Percentiles rank a stretch among this genome's conserved stretches.
phyloP scores from a whole-genome alignment of 1,140 invertebrate species.

The Trialeurodes vaporariorum region DNA sequence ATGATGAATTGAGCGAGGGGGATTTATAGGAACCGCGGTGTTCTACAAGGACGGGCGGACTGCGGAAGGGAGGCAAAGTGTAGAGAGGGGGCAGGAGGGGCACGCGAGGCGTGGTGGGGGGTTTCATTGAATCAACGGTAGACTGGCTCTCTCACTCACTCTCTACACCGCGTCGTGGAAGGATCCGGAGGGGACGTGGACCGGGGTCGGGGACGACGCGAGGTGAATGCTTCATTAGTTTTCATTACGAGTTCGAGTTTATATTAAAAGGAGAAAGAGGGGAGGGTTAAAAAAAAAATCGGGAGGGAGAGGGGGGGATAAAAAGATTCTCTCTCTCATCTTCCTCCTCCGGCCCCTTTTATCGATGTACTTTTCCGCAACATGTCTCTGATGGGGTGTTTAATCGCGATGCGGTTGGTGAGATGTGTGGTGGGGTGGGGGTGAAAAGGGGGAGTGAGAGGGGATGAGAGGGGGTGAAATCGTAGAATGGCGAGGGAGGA shows the following conservation, averaged over 20 bases:
- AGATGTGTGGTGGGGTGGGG: background rate
- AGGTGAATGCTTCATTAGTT: background rate
- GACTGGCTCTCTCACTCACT: too few relatives aligned
- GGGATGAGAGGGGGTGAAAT: too few relatives aligned
- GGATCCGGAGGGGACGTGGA: background rate
- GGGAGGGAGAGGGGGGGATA: background rate
- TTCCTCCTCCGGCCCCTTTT: background rate
- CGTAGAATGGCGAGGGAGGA: too few relatives aligned
- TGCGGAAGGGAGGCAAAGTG: too few relatives aligned
- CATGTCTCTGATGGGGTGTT: too few relatives aligned
- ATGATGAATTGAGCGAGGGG: background rate
- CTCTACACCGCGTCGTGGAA: background rate
- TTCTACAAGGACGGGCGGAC: too few relatives aligned
- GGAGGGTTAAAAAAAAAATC: background rate
- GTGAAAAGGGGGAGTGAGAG: background rate
- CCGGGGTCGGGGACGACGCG: too few relatives aligned
- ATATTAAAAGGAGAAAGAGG: background rate
- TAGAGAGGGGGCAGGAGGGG: too few relatives aligned
- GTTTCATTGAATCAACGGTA: background rate
- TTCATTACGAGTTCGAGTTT: background rate
- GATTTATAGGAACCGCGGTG: too few relatives aligned
- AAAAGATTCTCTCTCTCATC: background rate
- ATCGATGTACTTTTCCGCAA: background rate
- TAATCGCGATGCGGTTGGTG: background rate
- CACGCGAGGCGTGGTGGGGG: too few relatives aligned